A percentile compares a stretch with the other conserved stretches of the same genome.
phyloP scores from a whole-genome alignment of 2,888 invertebrate species.

The Xanthia togata region DNA sequence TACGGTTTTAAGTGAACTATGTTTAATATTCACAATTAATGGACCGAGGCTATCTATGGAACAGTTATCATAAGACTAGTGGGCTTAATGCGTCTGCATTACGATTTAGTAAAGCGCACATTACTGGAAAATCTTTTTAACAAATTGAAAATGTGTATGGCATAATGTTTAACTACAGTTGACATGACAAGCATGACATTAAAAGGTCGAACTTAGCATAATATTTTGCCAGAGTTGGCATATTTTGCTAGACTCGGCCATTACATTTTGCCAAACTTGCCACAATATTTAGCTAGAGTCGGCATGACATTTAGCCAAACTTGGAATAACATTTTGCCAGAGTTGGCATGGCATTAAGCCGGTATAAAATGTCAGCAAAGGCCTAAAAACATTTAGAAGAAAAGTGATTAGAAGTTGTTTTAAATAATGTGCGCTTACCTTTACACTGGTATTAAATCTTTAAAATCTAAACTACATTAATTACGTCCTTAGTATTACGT shows the following conservation, averaged over 20 bases:
- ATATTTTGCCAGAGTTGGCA: neutral
- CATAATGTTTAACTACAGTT: neutral
- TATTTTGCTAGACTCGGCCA: no score
- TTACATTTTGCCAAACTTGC: neutral
- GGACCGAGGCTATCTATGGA: constrained; percentile 58
- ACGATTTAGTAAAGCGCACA: constrained; percentile 60
- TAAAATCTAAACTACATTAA: constrained; percentile 71
- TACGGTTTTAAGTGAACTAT: constrained; percentile 50
- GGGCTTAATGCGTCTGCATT: constrained; percentile 76
- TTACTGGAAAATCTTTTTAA: constrained; percentile 15
- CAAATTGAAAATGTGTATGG: neutral
- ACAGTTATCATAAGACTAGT: constrained; percentile 84
- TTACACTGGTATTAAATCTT: constrained; percentile 63
- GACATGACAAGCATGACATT: neutral
- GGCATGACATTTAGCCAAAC: neutral
- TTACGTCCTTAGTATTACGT: constrained; percentile 75
- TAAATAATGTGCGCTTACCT: constrained; percentile 63
- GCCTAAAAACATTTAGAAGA: neutral
- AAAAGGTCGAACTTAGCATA: neutral
- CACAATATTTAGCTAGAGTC: neutral
- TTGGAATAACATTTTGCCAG: neutral
- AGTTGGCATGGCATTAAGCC: neutral
- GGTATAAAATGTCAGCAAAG: neutral
- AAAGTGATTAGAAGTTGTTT: neutral
- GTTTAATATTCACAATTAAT: constrained; percentile 65